Base-by-base conservation (phyloP, 2,888 invertebrate species). In the Crepidodera aurea region DNA sequence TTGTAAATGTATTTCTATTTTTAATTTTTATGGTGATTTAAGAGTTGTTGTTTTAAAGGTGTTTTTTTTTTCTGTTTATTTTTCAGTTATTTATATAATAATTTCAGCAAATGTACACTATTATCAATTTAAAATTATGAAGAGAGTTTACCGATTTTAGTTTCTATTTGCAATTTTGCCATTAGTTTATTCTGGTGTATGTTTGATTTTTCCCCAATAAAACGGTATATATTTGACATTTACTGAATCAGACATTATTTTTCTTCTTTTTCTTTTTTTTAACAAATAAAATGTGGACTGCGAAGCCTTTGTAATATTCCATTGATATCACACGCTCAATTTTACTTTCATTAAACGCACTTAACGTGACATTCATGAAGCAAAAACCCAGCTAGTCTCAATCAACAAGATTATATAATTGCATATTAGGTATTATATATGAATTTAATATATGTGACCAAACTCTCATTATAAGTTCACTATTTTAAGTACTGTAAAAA, bases 301-400 rank as follows among this genome's bases (percentile, higher is more conserved):
- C 68, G 71, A 72, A 62, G 72, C 72, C 73, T 73, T 71, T 71
- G 55, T 68, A 65, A 67, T 71, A 70, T 71, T 69, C 65, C 65
- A 69, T 66, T 67, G 65, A 70, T 68, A 70, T 71, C 68, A 69
- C 68, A 69, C 73, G 77, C 77, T 77, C 75, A 76, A 77, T 57
- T 57, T 25, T 8, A 27, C 37, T 70, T 72, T 72, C 69, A 64
- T 69, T 12, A 15, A 71, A 77, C 76, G 77, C 77, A 77, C 77
- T 71, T 73, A 73, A 74, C 73, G 74, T 73, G 74, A 73, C 71
- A 71, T 70, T 68, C 68, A 60, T 65, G 63, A 64, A 64, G 66
- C n/a, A n/a, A n/a, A 75, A 78, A 78, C 73, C 77, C 75, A 73
- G 78, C 80, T 80, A 81, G 80, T 81, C 80, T 73, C 73, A 71